Conservation (phyloP, 2,888 invertebrate species). For the Drosophila demipolita region DNA sequence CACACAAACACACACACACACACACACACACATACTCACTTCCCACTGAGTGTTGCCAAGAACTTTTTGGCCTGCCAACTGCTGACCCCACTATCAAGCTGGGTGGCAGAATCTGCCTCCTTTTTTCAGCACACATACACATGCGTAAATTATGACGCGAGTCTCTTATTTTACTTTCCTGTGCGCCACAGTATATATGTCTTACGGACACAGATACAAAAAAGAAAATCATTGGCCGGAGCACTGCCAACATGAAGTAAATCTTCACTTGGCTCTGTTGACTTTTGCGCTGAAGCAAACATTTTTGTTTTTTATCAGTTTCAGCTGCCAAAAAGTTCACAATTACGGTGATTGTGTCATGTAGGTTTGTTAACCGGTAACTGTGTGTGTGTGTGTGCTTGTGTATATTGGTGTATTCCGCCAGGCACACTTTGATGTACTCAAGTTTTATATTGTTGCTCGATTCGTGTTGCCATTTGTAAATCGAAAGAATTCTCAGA, state of each 20-base stretch:
- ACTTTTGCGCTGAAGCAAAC: conserved; percentile 42
- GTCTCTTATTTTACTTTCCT: conserved; percentile 64
- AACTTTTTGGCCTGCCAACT: conserved; percentile 47
- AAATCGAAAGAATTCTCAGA: conserved; percentile 55
- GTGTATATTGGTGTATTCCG: conserved; percentile 42
- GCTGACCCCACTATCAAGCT: conserved; percentile 47
- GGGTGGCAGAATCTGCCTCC: neutral
- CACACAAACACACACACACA: neutral
- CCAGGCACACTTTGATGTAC: conserved; percentile 53
- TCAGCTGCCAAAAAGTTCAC: conserved; percentile 62
- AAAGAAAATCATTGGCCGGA: conserved; percentile 43
- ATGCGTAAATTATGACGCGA: conserved; percentile 68
- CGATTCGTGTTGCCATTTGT: conserved; percentile 37
- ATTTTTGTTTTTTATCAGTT: conserved; percentile 29
- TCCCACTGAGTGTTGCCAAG: conserved; percentile 37
- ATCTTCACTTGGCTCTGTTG: conserved; percentile 66
- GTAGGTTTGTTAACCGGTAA: conserved; percentile 18
- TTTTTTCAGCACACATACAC: conserved; percentile 30
- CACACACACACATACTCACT: neutral
- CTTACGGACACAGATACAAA: conserved; percentile 26
- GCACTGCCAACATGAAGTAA: conserved; percentile 68
- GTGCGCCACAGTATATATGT: conserved; percentile 60
- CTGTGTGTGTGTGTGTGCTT: conserved; percentile 8
- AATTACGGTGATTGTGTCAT: conserved; percentile 67
- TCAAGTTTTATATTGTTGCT: conserved; percentile 51